Evolutionary conservation across 2,888 invertebrate species (phyloP).

Genomic region (Odontocolon sp.): DNA sequence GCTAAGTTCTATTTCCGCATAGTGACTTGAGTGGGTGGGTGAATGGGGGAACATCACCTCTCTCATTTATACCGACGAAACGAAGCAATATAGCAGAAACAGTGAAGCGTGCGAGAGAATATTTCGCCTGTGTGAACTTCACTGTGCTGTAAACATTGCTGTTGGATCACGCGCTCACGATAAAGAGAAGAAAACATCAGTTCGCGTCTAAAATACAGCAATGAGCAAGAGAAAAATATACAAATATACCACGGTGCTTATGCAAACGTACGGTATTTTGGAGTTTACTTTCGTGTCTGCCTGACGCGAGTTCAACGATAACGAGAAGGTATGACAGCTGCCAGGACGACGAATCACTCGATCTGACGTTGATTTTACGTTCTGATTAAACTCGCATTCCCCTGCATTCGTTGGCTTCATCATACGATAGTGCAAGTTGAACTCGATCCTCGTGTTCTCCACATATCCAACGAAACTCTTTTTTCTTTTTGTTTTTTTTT

Average conservation of each 20-base stretch:
- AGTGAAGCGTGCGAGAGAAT: neutral
- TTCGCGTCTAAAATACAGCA: neutral
- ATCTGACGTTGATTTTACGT: slow-evolving; percentile 26
- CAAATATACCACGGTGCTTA: neutral
- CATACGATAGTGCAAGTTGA: neutral
- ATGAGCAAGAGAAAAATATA: slow-evolving; percentile 11
- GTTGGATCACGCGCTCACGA: neutral
- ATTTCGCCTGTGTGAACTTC: neutral
- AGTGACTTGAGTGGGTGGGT: too few species aligned
- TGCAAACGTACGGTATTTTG: neutral
- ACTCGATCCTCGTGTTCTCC: neutral
- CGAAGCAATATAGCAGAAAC: neutral
- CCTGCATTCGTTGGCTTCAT: neutral
- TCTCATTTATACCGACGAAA: neutral
- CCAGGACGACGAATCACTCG: slow-evolving; percentile 31
- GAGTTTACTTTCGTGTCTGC: slow-evolving; percentile 2
- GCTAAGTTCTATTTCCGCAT: slow-evolving; percentile 63
- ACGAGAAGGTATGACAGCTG: slow-evolving; percentile 8
- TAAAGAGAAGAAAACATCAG: slow-evolving; percentile 13
- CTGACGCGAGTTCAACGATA: slow-evolving; percentile 10
- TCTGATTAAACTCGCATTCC: neutral
- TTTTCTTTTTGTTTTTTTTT: neutral
- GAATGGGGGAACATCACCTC: slow-evolving; percentile 42
- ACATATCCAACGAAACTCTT: neutral
- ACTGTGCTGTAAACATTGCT: neutral